Evolutionary conservation across 2,797 vertebrate genomes (phyloP).

Genomic region (Phoeniculus purpureus): DNA sequence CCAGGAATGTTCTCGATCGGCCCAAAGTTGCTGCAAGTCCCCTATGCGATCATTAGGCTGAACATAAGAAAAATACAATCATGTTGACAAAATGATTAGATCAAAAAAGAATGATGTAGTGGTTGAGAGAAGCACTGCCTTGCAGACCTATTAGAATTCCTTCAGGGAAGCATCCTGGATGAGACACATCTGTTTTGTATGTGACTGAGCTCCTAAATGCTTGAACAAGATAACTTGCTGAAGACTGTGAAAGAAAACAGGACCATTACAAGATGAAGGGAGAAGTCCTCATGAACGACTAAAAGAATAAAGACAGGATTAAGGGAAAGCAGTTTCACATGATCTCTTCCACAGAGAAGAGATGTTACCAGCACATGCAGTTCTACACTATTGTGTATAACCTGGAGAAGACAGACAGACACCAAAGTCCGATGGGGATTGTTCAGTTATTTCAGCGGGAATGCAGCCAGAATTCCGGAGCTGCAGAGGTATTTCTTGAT

Average conservation of each 20-base stretch:
- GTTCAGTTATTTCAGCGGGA: background rate
- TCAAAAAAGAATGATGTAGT: background rate
- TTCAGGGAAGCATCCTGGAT: background rate
- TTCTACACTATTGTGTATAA: background rate
- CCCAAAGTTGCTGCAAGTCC: background rate
- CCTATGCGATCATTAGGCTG: background rate
- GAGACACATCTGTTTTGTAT: background rate
- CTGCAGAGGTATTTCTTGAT: background rate
- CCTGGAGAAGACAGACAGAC: background rate
- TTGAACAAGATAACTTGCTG: background rate
- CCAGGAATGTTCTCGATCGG: background rate
- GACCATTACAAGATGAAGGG: background rate
- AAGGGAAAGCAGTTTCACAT: background rate
- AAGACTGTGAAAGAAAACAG: background rate
- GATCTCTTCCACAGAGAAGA: background rate
- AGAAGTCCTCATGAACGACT: background rate
- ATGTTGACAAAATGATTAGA: background rate
- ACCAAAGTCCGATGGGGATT: background rate
- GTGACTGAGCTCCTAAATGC: background rate
- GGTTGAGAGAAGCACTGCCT: background rate
- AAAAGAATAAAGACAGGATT: background rate
- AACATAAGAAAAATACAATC: background rate
- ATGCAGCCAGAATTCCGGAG: background rate
- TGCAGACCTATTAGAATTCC: background rate
- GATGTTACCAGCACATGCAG: background rate